phyloP scores from a whole-genome alignment of 1,140 invertebrate species.

The Drosophila chauvacae region DNA sequence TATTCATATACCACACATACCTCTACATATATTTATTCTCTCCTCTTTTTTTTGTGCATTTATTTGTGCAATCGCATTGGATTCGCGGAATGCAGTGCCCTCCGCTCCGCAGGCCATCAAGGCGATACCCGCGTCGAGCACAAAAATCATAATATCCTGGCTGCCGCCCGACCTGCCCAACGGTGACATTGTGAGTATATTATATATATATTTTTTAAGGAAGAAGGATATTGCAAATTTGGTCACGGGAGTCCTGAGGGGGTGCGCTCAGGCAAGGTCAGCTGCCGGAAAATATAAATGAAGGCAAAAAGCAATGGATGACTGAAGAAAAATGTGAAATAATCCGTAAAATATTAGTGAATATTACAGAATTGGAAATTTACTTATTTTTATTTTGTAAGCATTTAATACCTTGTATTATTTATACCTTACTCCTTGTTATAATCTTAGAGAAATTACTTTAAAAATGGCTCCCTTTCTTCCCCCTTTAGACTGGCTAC shows the following conservation, averaged over 20 bases:
- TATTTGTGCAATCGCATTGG: conserved; percentile 46
- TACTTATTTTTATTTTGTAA: too few relatives aligned
- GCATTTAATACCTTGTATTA: too few relatives aligned
- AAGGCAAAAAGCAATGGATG: background rate
- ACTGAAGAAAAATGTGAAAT: background rate
- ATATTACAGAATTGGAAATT: too few relatives aligned
- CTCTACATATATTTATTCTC: conserved; percentile 38
- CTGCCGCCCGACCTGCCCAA: conserved; percentile 90
- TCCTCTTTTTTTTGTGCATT: conserved; percentile 13
- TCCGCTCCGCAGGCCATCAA: conserved; percentile 94
- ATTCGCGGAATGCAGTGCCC: conserved; percentile 87
- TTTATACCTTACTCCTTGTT: background rate
- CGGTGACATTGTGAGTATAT: conserved; percentile 88
- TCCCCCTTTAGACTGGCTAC: conserved; percentile 86
- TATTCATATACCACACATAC: conserved; percentile 49
- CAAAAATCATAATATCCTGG: conserved; percentile 95
- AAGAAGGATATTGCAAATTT: conserved; percentile 15
- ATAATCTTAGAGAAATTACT: background rate
- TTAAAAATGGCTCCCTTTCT: background rate
- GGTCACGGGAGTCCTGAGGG: background rate
- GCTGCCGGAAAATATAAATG: background rate
- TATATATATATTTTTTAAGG: background rate
- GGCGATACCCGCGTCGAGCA: conserved; percentile 92
- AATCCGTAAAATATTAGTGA: too few relatives aligned
- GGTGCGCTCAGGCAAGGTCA: conserved; percentile 9